A percentile compares a stretch with the other conserved stretches of the same genome.
phyloP scores from a whole-genome alignment of 1,140 invertebrate genomes.

The Leucophenga varia region DNA sequence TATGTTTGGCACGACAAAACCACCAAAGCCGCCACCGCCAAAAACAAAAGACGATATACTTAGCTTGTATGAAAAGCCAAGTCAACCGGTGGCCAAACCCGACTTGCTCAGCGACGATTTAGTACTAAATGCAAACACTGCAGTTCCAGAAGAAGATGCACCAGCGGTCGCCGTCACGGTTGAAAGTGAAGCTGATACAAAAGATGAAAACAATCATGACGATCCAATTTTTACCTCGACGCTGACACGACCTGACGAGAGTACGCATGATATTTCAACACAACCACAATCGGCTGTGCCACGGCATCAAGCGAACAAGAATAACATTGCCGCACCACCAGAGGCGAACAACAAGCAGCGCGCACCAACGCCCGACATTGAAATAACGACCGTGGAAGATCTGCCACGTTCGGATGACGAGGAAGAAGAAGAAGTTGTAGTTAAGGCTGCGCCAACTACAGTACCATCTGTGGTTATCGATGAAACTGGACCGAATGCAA shows the following conservation, averaged over 20 bases:
- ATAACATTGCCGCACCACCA: slow-evolving; percentile 26
- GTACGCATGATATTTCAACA: slow-evolving; percentile 47
- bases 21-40: slow-evolving; percentile 54
- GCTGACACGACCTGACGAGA: slow-evolving; percentile 45
- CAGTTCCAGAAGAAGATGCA: neutral
- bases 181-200: no score
- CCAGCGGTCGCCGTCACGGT: no score
- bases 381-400: slow-evolving; percentile 53
- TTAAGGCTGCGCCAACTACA: slow-evolving; percentile 7
- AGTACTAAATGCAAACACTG: slow-evolving; percentile 19
- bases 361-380: slow-evolving; percentile 50
- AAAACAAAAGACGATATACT: slow-evolving; percentile 66
- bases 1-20: slow-evolving; percentile 58
- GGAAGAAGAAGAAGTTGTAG: slow-evolving; percentile 34
- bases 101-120: slow-evolving; percentile 63
- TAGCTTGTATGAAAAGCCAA: slow-evolving; percentile 64
- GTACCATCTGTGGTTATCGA: slow-evolving; percentile 6
- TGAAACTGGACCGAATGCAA: slow-evolving; percentile 3
- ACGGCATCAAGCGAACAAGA: slow-evolving; percentile 7
- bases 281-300: slow-evolving; percentile 42
- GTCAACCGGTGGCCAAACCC: slow-evolving; percentile 39
- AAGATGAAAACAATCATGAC: no score
- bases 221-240: slow-evolving; percentile 46
- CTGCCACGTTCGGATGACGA: slow-evolving; percentile 52
- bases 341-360: slow-evolving; percentile 30